Conservation (phyloP, 2,797 vertebrate species). For the Peromyscus attwateri region DNA sequence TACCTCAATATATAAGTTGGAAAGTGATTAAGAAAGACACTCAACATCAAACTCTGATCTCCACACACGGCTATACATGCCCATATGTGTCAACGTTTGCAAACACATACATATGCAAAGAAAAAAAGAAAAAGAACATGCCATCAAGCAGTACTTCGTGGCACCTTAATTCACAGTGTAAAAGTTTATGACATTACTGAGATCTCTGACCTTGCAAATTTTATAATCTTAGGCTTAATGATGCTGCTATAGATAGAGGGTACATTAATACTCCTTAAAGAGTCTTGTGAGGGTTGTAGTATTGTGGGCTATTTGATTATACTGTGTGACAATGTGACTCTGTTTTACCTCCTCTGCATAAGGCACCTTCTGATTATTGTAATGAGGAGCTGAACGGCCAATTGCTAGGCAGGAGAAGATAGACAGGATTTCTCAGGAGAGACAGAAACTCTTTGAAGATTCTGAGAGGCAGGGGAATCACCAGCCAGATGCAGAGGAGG, state of each 20-base stretch:
- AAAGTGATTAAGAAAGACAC: not conserved
- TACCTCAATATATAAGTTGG: not conserved
- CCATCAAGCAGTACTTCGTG: conserved; percentile 40
- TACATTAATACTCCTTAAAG: not conserved
- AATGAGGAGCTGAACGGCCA: not conserved
- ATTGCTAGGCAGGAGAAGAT: not conserved
- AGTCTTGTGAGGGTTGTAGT: not conserved
- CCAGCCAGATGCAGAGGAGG: not conserved
- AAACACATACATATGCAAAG: not conserved
- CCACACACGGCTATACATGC: not conserved
- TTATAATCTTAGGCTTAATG: not conserved
- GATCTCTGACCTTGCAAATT: not conserved
- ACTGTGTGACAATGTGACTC: not conserved
- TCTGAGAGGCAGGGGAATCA: not conserved
- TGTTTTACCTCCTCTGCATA: not conserved
- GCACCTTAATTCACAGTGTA: conserved; percentile 63
- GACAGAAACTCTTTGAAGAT: not conserved
- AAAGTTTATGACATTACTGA: conserved; percentile 76
- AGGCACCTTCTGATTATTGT: not conserved
- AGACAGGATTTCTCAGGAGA: not conserved
- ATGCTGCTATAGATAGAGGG: not conserved
- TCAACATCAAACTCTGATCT: not conserved
- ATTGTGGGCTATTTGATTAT: not conserved
- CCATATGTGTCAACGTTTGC: not conserved
- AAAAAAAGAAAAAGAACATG: conserved; percentile 51